Base-by-base conservation (phyloP, 2,888 invertebrate genomes). In the Mimumesa dahlbomi region DNA sequence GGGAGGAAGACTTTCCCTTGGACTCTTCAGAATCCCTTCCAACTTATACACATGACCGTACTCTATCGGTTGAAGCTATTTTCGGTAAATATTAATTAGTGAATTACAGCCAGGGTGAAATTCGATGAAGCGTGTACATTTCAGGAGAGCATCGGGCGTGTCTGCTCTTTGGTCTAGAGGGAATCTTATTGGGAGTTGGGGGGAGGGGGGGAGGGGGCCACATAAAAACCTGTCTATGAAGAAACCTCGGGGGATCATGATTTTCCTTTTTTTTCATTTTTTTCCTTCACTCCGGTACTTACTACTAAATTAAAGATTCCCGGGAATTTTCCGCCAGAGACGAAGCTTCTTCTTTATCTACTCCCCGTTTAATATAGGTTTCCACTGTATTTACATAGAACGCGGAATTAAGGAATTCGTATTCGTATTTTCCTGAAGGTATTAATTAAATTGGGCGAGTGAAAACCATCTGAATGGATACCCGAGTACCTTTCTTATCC, bases 1-100 rank as follows among this genome's bases (percentile, higher is more conserved):
- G n/a, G n/a, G n/a, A n/a, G n/a, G n/a, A n/a, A n/a, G n/a, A n/a
- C n/a, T n/a, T n/a, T n/a, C n/a, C n/a, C n/a, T n/a, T n/a, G n/a
- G n/a, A n/a, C n/a, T n/a, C n/a, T n/a, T n/a, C n/a, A n/a, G n/a
- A n/a, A n/a, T n/a, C n/a, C n/a, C n/a, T n/a, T n/a, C n/a, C n/a
- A n/a, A n/a, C n/a, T n/a, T n/a, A n/a, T n/a, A n/a, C n/a, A n/a
- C n/a, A n/a, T n/a, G n/a, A n/a, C n/a, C n/a, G n/a, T n/a, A n/a
- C n/a, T n/a, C n/a, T n/a, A n/a, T n/a, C n/a, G n/a, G n/a, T n/a
- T n/a, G n/a, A 58, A 52, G 52, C 58, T 68, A 68, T 68, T 65
- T 58, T 16, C 16, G 19, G 64, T 14, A 22, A 42, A 25, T 29
- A 38, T 65, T 65, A 58, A 58, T 65, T 64, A 64, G 64, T 68